Base-by-base conservation (phyloP, 2,888 invertebrate genomes). In the Melanophora roralis region DNA sequence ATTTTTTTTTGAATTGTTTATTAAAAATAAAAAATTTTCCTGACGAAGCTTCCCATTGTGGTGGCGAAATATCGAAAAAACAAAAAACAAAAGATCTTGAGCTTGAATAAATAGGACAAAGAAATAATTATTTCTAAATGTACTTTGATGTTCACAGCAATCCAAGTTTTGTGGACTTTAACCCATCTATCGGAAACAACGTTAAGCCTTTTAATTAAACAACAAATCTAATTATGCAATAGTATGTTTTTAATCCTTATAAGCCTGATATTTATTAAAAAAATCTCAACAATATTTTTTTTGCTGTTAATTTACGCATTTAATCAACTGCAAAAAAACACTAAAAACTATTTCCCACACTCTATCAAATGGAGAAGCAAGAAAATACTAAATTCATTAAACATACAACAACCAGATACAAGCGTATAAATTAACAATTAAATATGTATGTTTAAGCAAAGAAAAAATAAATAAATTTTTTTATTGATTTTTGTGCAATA, bases 401-500 rank as follows among this genome's bases (percentile, higher is more conserved):
- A 72, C 51, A 71, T 62, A 60, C 72, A 23, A 60, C 72, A 23
- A 64, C 36, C 34, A 53, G 62, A 53, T 27, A 57, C 64, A 47
- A 73, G 57, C 72, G 14, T 62, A 47, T 5, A 27, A 3, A 27
- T 27, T 27, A 5, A 49, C 19, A 47, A 23, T 64, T 19, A 60
- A 19, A 21, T 67, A 64, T 21, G 9, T 16, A 19, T 16, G 14
- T 43, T 27, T 43, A 43, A 8, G 16, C 8, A 43, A 1, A 40
- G 11, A 57, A 69, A 60, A 62, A 51, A 67, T 34, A 21, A 45
- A 14, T 60, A 71, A 59, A 57, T 23, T 57, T 69, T 59, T 76
- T 76, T 64, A 76, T 71, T 76, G 76, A 76, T 76, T 76, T 76
- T 76, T 75, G 75, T 80, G 67, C 80, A 71, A 75, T 57, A 75